A percentile compares a stretch with the other conserved stretches of the same genome.
Evolutionary conservation across 30 jellyfish, hydroid and myxozoan species (phyloP).

Genomic region (Aurelia sp.): DNA sequence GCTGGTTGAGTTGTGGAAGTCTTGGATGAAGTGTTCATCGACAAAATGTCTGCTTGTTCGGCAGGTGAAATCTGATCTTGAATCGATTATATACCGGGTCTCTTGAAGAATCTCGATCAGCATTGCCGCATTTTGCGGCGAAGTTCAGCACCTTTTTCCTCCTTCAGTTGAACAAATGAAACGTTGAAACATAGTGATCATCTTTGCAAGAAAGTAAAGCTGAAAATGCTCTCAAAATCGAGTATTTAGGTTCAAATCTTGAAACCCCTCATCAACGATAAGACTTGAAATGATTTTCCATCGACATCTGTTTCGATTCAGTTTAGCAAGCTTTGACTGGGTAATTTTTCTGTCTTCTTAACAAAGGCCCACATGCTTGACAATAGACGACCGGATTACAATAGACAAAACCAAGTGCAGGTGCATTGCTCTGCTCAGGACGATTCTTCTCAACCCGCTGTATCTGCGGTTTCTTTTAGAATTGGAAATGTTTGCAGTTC

Average conservation of each 20-base stretch:
- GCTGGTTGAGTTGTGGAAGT: not conserved
- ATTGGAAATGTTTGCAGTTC: too few species aligned
- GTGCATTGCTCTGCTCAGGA: conserved; percentile 16
- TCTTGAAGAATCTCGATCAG: not conserved
- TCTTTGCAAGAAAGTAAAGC: too few species aligned
- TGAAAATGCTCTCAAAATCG: too few species aligned
- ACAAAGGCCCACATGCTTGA: conserved; percentile 36
- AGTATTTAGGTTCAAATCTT: conserved; percentile 3
- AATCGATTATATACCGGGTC: not conserved
- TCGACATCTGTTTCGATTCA: conserved; percentile 57
- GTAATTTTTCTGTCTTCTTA: conserved; percentile 19
- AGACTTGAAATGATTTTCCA: conserved; percentile 51
- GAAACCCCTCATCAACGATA: conserved; percentile 12
- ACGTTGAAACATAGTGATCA: too few species aligned
- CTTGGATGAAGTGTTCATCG: not conserved
- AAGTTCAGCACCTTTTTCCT: not conserved
- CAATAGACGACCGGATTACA: conserved; percentile 34
- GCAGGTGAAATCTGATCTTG: conserved; percentile 42
- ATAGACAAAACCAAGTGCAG: conserved; percentile 44
- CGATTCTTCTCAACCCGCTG: too few species aligned
- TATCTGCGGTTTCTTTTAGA: too few species aligned
- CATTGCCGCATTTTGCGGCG: not conserved
- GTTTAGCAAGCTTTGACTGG: conserved; percentile 51
- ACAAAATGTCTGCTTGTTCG: conserved; percentile 43
- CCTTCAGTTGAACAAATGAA: too few species aligned